Evolutionary conservation across 2,888 invertebrate genomes (phyloP), one percentile per base, ranked within the genome.

Genomic region (Volucella zonaria): DNA sequence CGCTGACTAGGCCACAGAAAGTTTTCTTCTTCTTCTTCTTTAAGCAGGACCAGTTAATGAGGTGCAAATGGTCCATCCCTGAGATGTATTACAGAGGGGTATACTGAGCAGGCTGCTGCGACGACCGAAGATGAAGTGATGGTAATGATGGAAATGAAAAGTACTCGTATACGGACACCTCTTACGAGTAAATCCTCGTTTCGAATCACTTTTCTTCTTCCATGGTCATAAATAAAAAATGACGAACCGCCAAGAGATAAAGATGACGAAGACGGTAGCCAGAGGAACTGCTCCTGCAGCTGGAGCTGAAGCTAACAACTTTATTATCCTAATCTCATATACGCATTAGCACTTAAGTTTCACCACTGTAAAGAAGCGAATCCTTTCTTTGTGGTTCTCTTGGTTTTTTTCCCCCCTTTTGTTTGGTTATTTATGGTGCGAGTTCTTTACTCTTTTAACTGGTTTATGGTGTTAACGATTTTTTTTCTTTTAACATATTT

Each of bases 291-390:
- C 43, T 38, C 40, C 45, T 49, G 40, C 58, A 12, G 38, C n/a
- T 31, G 6, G 8, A 14, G 1, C 18, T n/a, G 45, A 8, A 64
- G 70, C 68, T 52, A 73, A 61, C 74, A 80, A 74, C 62, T 80
- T 80, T 74, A 80, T 80, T 74, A 80, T 74, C 80, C 74, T 80
- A 80, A 80, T 80, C 80, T 80, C 68, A 68, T 75, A 56, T 74
- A 75, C 80, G 74, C 74, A 74, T 74, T 75, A 75, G 74, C 80
- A 80, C 74, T 80, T 74, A 62, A 52, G 64, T 79, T 78, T 66
- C 51, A 51, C 43, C 51, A 52, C 59, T 45, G 43, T 14, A 49
- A 31, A 18, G 49, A 11, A 42, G 58, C 1, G 38, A 66, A 58
- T 67, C 61, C 61, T 74, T 61, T 79, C 58, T 58, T 56, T 43